phyloP scores from a whole-genome alignment of 2,888 invertebrate genomes.

The Lacanobia oleracea region DNA sequence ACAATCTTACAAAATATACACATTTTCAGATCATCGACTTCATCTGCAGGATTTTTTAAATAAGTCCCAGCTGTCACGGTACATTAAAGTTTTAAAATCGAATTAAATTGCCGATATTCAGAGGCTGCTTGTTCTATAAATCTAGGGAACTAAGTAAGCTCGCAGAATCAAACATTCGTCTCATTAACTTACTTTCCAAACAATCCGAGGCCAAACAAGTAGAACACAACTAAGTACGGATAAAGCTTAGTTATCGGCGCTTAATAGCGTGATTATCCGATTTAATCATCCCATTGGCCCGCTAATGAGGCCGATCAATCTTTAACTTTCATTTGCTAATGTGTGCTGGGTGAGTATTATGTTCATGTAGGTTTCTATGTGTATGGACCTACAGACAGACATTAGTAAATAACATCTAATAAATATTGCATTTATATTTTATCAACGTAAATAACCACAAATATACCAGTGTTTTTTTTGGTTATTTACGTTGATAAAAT shows the following conservation, averaged over 20 bases:
- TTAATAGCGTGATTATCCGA: constrained; percentile 36
- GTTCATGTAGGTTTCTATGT: background rate
- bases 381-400: too few species aligned
- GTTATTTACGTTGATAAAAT: too few species aligned
- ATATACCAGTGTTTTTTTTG: too few species aligned
- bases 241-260: constrained; percentile 21
- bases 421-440: too few species aligned
- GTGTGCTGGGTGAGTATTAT: constrained; percentile 20
- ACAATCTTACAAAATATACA: too few species aligned
- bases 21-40: too few species aligned
- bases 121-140: background rate
- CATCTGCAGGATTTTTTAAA: too few species aligned
- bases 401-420: too few species aligned
- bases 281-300: constrained; percentile 38
- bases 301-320: constrained; percentile 52
- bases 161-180: background rate
- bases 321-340: constrained; percentile 57
- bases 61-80: too few species aligned
- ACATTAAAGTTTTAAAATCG: background rate
- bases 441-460: too few species aligned
- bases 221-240: constrained; percentile 4
- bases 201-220: constrained; percentile 13
- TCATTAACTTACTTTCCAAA: background rate
- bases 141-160: background rate
- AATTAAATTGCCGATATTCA: background rate